Evolutionary conservation across 2,797 vertebrate species (phyloP).

Genomic region (Cryptoblepharus egeriae): DNA sequence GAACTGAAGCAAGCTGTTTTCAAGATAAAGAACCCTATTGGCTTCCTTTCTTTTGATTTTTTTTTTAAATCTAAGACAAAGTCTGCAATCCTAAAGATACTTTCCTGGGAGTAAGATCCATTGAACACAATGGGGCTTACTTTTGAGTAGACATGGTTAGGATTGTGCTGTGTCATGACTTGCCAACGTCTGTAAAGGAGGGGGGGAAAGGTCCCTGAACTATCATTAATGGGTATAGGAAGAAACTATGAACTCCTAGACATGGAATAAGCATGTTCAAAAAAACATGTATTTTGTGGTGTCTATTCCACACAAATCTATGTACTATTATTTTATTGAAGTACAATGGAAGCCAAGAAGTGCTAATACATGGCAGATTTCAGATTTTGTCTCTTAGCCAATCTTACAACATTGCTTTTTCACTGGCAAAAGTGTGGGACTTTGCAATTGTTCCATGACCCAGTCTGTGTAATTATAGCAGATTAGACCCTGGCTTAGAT

Average conservation of each 20-base stretch:
- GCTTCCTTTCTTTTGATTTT: constrained; percentile 8
- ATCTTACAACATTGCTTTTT: constrained; percentile 14
- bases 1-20: constrained; percentile 16
- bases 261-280: constrained; percentile 44
- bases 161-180: too few relatives aligned
- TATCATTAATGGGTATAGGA: constrained; percentile 47
- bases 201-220: constrained; percentile 37
- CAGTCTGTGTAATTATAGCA: constrained; percentile 53
- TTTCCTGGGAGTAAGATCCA: too few relatives aligned
- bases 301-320: too few relatives aligned
- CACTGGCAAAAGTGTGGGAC: constrained; percentile 29
- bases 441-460: constrained; percentile 25
- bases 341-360: background rate
- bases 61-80: constrained; percentile 24
- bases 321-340: background rate
- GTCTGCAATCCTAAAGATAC: too few relatives aligned
- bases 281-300: constrained; percentile 45
- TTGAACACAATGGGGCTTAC: too few relatives aligned
- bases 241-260: constrained; percentile 45
- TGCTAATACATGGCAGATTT: background rate
- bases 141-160: too few relatives aligned
- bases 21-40: constrained; percentile 30
- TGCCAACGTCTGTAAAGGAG: constrained; percentile 40
- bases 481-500: constrained; percentile 50
- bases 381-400: background rate